phyloP scores from a whole-genome alignment of 2,888 invertebrate species.

The Catocala nupta region DNA sequence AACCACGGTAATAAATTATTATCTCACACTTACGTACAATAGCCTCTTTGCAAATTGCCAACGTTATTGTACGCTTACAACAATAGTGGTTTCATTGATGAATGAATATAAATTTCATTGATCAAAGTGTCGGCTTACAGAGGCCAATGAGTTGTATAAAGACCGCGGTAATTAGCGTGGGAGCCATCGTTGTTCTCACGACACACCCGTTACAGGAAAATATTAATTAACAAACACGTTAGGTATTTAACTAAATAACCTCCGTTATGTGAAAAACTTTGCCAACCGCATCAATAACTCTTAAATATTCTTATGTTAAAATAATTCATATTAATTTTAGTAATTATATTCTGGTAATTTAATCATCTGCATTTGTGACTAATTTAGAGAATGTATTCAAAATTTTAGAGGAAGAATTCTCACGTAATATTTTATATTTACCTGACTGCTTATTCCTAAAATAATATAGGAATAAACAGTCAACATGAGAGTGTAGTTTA shows the following conservation, averaged over 20 bases:
- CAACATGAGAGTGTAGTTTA: too few species aligned
- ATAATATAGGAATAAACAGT: too few species aligned
- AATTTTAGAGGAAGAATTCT: too few species aligned
- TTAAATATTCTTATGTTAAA: background rate
- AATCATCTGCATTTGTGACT: too few species aligned
- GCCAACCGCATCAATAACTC: slow-evolving; percentile 23
- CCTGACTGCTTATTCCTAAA: too few species aligned
- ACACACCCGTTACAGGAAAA: slow-evolving; percentile 71
- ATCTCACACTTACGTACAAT: slow-evolving; percentile 54
- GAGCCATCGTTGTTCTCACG: slow-evolving; percentile 78
- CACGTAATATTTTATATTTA: too few species aligned
- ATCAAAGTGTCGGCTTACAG: slow-evolving; percentile 63
- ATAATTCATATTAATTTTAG: too few species aligned
- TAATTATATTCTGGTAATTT: too few species aligned
- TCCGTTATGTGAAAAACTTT: slow-evolving; percentile 42
- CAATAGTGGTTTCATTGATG: slow-evolving; percentile 74
- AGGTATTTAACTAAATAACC: slow-evolving; percentile 50
- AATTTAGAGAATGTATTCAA: too few species aligned
- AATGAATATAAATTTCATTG: slow-evolving; percentile 73
- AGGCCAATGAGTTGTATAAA: slow-evolving; percentile 69
- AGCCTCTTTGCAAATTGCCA: slow-evolving; percentile 57
- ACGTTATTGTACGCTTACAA: slow-evolving; percentile 59
- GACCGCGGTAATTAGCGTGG: slow-evolving; percentile 77
- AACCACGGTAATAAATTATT: slow-evolving; percentile 45
- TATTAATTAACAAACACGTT: slow-evolving; percentile 69